These are phyloP conservation scores for Thalassoma bifasciatum DNA, from an alignment of 2,113 vertebrate genomes.

Conservation along the genomic window DNA sequence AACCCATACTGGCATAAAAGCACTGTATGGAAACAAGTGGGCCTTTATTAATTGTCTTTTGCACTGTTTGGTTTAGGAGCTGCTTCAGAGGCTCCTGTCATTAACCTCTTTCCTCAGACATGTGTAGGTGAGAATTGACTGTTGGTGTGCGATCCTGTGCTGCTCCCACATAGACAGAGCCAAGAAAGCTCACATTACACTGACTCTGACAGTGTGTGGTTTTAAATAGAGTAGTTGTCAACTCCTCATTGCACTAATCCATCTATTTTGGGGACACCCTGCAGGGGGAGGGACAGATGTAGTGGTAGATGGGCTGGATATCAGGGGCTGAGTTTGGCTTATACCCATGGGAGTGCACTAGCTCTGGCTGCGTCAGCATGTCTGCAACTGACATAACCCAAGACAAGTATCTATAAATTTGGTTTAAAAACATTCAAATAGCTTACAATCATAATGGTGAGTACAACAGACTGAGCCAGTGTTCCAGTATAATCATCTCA, in stretches of 20 bases:
- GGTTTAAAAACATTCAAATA: neutral
- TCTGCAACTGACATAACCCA: neutral
- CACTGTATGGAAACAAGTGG: neutral
- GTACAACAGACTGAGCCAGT: neutral
- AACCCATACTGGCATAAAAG: neutral
- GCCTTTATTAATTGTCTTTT: neutral
- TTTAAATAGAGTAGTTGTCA: constrained; percentile 84
- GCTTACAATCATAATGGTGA: neutral
- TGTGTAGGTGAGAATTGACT: constrained; percentile 57
- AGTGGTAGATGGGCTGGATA: constrained; percentile 40
- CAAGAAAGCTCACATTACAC: constrained; percentile 83
- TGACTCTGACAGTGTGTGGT: constrained; percentile 80
- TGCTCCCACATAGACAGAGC: constrained; percentile 59
- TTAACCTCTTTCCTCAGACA: constrained; percentile 34
- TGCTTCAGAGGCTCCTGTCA: constrained; percentile 29
- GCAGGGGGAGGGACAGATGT: constrained; percentile 43
- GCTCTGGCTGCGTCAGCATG: constrained; percentile 28
- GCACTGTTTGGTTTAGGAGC: constrained; percentile 9
- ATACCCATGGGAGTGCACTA: constrained; percentile 9
- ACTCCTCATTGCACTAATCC: constrained; percentile 74
- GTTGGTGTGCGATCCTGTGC: constrained; percentile 40
- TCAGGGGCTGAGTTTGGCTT: constrained; percentile 47
- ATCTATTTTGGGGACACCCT: constrained; percentile 78
- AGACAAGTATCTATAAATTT: too few species aligned
- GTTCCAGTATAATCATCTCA: neutral